Conservation (phyloP, 2,113 vertebrate genomes). For the Onychostoma macrolepis region DNA sequence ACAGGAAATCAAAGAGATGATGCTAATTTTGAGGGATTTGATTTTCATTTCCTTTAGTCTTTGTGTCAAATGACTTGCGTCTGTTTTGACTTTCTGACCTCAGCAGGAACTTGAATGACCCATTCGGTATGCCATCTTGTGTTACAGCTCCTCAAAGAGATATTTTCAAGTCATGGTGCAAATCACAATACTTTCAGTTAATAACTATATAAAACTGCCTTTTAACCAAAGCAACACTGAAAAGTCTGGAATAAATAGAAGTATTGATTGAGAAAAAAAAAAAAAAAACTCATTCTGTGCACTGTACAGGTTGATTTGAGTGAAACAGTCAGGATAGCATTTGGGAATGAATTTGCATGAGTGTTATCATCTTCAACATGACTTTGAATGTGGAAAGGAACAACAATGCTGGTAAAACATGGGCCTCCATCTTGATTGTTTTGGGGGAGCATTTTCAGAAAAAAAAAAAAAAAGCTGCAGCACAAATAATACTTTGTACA, state of each 20-base stretch:
- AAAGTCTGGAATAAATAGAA: background rate
- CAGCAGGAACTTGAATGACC: background rate
- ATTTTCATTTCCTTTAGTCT: conserved; percentile 9
- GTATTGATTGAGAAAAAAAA: background rate
- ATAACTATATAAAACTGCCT: background rate
- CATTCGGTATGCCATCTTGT: background rate
- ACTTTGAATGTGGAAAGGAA: background rate
- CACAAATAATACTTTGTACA: too few relatives aligned
- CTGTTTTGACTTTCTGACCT: conserved; percentile 12
- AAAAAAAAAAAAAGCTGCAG: too few relatives aligned
- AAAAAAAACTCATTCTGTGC: background rate
- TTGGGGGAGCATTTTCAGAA: too few relatives aligned
- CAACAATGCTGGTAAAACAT: too few relatives aligned
- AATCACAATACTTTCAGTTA: background rate
- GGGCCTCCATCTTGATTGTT: background rate
- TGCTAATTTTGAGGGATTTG: conserved; percentile 3
- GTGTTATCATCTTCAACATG: background rate
- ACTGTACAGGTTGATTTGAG: background rate
- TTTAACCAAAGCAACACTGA: background rate
- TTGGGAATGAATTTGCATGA: background rate
- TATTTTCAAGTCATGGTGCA: background rate
- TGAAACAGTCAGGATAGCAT: background rate
- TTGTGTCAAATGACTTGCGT: background rate
- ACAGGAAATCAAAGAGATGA: conserved; percentile 15
- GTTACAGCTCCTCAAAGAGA: background rate